Conservation (phyloP, 2,797 vertebrate species). For the Neopelma chrysocephalum region DNA sequence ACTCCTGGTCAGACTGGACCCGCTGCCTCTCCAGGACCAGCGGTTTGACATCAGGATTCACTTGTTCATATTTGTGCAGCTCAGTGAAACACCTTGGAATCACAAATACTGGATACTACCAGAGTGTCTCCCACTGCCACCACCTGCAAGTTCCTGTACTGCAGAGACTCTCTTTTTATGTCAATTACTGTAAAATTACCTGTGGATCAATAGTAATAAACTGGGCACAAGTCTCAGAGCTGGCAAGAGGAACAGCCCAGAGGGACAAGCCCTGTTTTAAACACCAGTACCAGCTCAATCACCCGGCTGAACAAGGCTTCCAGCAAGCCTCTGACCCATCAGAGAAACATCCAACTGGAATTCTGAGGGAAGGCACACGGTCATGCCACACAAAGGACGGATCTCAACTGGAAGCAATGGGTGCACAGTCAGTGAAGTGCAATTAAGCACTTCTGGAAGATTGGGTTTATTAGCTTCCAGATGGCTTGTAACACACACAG, state of each 20-base stretch:
- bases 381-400: neutral
- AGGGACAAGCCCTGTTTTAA: neutral
- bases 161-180: neutral
- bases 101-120: neutral
- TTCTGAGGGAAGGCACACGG: neutral
- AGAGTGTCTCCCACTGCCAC: neutral
- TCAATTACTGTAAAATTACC: neutral
- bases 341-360: neutral
- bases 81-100: neutral
- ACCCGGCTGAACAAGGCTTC: neutral
- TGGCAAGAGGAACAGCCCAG: neutral
- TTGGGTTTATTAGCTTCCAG: neutral
- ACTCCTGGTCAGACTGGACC: neutral
- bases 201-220: neutral
- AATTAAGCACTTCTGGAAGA: constrained; percentile 11
- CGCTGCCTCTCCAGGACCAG: fast-evolving
- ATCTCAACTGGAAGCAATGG: neutral
- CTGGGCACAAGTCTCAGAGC: neutral
- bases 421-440: neutral
- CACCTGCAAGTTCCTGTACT: neutral
- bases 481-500: neutral
- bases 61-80: neutral
- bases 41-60: neutral
- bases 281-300: fast-evolving
- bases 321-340: neutral